These are phyloP conservation scores for Athalia circularis DNA, from an alignment of 2,888 invertebrate genomes.

Conservation along the genomic window DNA sequence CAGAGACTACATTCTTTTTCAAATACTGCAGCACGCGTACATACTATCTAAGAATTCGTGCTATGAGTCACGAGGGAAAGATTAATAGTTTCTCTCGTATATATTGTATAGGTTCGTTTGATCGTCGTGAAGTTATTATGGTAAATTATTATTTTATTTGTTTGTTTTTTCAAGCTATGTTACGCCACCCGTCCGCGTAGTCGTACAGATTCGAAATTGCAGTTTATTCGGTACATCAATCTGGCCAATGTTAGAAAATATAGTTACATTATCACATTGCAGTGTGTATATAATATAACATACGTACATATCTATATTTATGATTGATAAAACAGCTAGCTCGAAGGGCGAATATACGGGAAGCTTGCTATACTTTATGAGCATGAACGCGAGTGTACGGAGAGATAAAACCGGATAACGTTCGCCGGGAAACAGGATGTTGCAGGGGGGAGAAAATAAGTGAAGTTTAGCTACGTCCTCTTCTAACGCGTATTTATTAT, in stretches of 20 bases:
- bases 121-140: no score
- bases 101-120: no score
- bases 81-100: no score
- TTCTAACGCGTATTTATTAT: no score
- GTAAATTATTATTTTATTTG: no score
- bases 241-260: no score
- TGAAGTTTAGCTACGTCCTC: slow-evolving; percentile 15
- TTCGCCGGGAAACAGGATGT: slow-evolving; percentile 43
- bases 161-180: no score
- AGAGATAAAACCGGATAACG: slow-evolving; percentile 43
- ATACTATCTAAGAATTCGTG: slow-evolving; percentile 15
- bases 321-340: not conserved
- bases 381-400: slow-evolving; percentile 29
- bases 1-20: not conserved
- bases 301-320: not conserved
- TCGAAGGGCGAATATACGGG: no score
- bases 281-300: not conserved
- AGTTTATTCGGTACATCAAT: no score
- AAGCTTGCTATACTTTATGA: slow-evolving; percentile 1
- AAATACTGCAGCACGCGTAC: not conserved
- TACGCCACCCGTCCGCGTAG: no score
- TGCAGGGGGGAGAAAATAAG: slow-evolving; percentile 29
- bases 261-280: no score
- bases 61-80: not conserved
- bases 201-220: no score